phyloP scores from a whole-genome alignment of 2,113 vertebrate genomes.

The Picathartes gymnocephalus region DNA sequence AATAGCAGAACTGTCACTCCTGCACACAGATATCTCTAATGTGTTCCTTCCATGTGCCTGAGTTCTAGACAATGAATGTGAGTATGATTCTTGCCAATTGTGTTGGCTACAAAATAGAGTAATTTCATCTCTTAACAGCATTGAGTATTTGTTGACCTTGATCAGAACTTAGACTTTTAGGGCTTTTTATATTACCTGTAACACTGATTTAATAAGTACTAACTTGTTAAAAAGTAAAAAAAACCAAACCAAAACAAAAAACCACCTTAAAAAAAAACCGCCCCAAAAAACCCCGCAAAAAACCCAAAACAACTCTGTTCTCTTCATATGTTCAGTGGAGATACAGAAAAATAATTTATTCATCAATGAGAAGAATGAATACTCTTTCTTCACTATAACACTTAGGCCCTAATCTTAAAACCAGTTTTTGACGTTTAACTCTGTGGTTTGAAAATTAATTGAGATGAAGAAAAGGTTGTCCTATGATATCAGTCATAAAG shows the following conservation, averaged over 20 bases:
- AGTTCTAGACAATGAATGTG: background rate
- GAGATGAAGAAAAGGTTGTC: background rate
- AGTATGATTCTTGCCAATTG: background rate
- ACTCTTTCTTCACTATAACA: background rate
- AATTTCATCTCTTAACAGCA: background rate
- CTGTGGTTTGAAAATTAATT: background rate
- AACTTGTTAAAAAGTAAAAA: background rate
- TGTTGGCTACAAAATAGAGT: background rate
- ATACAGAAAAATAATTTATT: background rate
- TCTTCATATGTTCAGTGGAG: background rate
- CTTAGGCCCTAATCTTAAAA: background rate
- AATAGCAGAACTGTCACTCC: background rate
- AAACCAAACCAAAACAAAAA: background rate
- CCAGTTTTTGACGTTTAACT: background rate
- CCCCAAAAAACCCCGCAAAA: too few species aligned
- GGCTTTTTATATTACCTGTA: background rate
- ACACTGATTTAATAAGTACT: background rate
- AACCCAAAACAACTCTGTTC: too few species aligned
- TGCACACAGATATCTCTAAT: background rate
- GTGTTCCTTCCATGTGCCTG: background rate
- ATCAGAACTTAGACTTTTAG: background rate
- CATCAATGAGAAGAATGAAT: background rate
- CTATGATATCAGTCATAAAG: background rate
- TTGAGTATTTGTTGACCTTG: background rate
- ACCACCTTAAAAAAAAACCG: too few species aligned